Conservation (phyloP, 1,140 invertebrate species). For the Panagrolaimus sp. region DNA sequence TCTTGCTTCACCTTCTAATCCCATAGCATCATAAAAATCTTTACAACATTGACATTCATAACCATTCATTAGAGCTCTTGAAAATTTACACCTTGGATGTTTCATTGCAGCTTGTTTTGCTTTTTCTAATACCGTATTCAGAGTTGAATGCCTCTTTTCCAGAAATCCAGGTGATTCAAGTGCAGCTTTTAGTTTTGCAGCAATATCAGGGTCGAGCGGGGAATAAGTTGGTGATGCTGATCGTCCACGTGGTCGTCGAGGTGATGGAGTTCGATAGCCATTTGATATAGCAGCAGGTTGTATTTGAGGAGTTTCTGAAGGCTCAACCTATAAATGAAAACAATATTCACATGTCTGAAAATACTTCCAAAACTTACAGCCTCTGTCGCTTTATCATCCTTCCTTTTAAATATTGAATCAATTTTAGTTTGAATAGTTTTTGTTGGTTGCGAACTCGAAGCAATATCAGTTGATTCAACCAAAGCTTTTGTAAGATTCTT, state of each 20-base stretch:
- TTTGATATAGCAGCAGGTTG: neutral
- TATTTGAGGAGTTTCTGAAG: neutral
- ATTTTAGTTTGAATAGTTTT: too few species aligned
- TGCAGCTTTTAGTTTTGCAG: neutral
- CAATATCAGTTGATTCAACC: too few species aligned
- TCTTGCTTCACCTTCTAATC: neutral
- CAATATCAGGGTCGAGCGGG: neutral
- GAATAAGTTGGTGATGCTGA: neutral
- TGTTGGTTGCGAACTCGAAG: too few species aligned
- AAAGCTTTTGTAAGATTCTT: too few species aligned
- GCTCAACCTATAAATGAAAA: too few species aligned
- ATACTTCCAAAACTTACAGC: too few species aligned
- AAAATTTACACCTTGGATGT: neutral
- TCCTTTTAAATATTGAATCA: too few species aligned
- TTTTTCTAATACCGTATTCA: neutral
- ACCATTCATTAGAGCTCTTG: neutral
- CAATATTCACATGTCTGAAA: too few species aligned
- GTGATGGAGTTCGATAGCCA: neutral
- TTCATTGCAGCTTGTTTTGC: neutral
- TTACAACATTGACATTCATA: constrained; percentile 10
- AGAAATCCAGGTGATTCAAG: neutral
- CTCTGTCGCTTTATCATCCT: too few species aligned
- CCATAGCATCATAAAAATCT: constrained; percentile 6
- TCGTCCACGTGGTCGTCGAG: neutral
- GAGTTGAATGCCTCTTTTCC: neutral